Base-by-base conservation (phyloP, 2,888 invertebrate species). In the Dromius quadrimaculatus region DNA sequence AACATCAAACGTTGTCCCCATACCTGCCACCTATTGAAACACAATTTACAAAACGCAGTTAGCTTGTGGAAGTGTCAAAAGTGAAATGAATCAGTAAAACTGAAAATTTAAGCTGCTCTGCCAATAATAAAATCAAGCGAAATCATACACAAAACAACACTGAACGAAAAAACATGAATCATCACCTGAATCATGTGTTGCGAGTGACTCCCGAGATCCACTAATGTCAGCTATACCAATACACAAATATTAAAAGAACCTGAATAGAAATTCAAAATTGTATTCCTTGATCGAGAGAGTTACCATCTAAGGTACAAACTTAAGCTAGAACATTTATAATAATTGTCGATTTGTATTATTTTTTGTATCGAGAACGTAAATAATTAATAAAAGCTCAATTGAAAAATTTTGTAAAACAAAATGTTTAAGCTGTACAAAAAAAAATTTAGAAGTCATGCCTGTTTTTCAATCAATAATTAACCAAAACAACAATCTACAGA, bases 171-270 rank as follows among this genome's bases (percentile, higher is more conserved):
- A 66, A 72, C 65, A 69, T 71, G 78, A 78, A 76, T 85, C n/a
- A n/a, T n/a, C 89, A 91, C 91, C 91, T 91, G 91, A 90, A 85
- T 91, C 91, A 84, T 90, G 90, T 76, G 90, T 90, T 84, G 90
- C 90, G 83, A 91, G 87, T 77, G 91, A 91, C 83, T 91, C 91
- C 87, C 90, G 89, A 79, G 91, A 91, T 83, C 90, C 91, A 87
- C 90, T 91, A 84, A 90, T 89, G 85, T 91, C 91, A 83, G 91
- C 91, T 91, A 70, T 70, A 70, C 70, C 70, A 70, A 70, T 41
- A 70, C 62, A 70, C 70, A 70, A 62, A 70, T 70, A 70, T 70
- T 70, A 70, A 43, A 70, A 61, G 69, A 59, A 70, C 70, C 70
- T 70, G 50, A 70, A 70, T 70, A 62, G 57, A 70, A 62, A 70